Percentiles rank a stretch among this genome's conserved stretches.
Conservation (phyloP, 2,797 vertebrate species). For the Silurus aristotelis region DNA sequence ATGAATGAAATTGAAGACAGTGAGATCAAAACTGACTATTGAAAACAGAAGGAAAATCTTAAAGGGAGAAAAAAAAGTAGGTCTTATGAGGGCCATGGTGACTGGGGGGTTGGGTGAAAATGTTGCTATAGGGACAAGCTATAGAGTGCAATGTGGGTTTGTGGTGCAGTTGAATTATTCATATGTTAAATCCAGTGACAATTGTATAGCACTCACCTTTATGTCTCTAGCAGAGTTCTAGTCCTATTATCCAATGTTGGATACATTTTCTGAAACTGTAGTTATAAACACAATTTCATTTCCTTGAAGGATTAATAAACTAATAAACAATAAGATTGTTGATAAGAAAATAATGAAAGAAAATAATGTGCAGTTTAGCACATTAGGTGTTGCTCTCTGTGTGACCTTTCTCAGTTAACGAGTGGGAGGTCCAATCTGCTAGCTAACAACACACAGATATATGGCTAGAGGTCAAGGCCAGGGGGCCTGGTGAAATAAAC, state of each 20-base stretch:
- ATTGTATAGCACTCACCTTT: background rate
- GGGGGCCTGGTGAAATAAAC: constrained; percentile 65
- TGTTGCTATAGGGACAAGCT: background rate
- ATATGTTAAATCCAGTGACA: background rate
- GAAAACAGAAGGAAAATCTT: background rate
- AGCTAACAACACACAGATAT: constrained; percentile 43
- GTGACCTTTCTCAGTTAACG: constrained; percentile 40
- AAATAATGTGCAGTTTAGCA: background rate
- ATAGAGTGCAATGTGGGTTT: background rate
- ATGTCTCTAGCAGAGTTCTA: background rate
- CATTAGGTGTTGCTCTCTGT: constrained; percentile 29
- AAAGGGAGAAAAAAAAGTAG: background rate
- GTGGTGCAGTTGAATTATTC: background rate
- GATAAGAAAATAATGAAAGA: too few relatives aligned
- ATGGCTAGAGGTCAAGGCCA: constrained; percentile 44
- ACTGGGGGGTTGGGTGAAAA: background rate
- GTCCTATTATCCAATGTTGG: background rate
- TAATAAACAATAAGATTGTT: background rate
- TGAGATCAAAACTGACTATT: background rate
- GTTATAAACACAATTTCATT: background rate
- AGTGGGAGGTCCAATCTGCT: constrained; percentile 46
- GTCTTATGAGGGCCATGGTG: background rate
- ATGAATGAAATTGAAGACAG: background rate
- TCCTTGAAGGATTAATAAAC: background rate
- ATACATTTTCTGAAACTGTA: background rate